phyloP scores from a whole-genome alignment of 2,113 vertebrate genomes.

The Scortum barcoo region DNA sequence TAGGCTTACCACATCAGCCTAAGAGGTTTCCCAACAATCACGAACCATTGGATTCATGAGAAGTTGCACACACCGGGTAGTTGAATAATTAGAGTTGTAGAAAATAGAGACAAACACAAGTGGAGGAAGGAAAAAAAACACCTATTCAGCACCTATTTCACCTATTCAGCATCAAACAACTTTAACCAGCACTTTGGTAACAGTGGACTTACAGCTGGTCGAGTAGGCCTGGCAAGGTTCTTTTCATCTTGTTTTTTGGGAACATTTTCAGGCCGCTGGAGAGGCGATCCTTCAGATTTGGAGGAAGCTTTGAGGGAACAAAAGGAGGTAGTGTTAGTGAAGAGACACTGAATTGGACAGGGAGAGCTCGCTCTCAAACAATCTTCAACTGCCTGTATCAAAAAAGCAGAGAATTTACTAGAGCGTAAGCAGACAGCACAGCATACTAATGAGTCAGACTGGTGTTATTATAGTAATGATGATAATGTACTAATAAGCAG shows the following conservation, averaged over 20 bases:
- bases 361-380: conserved; percentile 4
- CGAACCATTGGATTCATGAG: conserved; percentile 49
- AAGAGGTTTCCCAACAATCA: conserved; percentile 68
- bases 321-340: conserved; percentile 54
- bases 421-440: neutral
- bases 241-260: conserved; percentile 95
- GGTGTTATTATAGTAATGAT: neutral
- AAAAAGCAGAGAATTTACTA: neutral
- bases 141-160: conserved; percentile 39
- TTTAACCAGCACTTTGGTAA: conserved; percentile 7
- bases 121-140: neutral
- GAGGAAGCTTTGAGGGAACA: conserved; percentile 88
- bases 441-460: neutral
- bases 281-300: conserved; percentile 95
- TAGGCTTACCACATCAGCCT: conserved; percentile 83
- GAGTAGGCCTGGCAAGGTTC: conserved; percentile 89
- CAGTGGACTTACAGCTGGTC: conserved; percentile 89
- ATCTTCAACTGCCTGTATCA: neutral
- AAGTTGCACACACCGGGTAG: conserved; percentile 53
- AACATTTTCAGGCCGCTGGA: conserved; percentile 91
- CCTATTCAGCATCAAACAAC: conserved; percentile 22
- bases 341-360: conserved; percentile 22
- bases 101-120: conserved; percentile 40
- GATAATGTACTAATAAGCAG: neutral
- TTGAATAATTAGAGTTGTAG: conserved; percentile 38